phyloP scores from a whole-genome alignment of 2,888 invertebrate genomes.

The Brenthis daphne region DNA sequence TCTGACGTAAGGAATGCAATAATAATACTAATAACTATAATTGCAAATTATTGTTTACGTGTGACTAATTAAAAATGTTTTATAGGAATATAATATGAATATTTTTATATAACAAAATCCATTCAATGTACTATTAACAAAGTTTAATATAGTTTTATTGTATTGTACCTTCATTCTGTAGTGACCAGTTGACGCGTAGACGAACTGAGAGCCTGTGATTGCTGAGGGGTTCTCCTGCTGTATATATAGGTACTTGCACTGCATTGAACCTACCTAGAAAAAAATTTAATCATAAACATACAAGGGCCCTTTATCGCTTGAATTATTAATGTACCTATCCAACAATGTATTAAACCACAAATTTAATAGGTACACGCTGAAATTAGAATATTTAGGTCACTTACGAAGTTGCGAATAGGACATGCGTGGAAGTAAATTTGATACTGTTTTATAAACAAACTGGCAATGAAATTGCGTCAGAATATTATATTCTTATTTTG shows the following conservation, averaged over 20 bases:
- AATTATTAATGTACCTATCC: conserved; percentile 42
- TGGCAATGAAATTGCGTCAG: no score
- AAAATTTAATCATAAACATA: conserved; percentile 54
- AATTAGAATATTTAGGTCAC: conserved; percentile 39
- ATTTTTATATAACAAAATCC: no score
- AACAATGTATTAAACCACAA: conserved; percentile 39
- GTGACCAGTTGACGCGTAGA: conserved; percentile 53
- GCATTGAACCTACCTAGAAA: conserved; percentile 56
- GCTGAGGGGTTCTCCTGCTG: conserved; percentile 55
- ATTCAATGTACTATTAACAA: no score
- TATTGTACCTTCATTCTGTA: conserved; percentile 69
- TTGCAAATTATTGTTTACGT: no score
- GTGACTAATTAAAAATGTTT: no score
- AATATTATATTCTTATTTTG: no score
- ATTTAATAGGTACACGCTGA: conserved; percentile 35
- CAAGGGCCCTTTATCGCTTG: conserved; percentile 55
- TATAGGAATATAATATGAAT: no score
- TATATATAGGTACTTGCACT: conserved; percentile 60
- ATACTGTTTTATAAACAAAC: no score
- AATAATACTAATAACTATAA: no score
- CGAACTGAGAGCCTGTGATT: conserved; percentile 57
- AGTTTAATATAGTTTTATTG: no score
- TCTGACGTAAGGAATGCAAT: no score
- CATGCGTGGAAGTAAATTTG: conserved; percentile 8
- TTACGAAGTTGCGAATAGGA: conserved; percentile 23